Conservation (phyloP, 2,113 vertebrate genomes). For the Crotalus tigris region DNA sequence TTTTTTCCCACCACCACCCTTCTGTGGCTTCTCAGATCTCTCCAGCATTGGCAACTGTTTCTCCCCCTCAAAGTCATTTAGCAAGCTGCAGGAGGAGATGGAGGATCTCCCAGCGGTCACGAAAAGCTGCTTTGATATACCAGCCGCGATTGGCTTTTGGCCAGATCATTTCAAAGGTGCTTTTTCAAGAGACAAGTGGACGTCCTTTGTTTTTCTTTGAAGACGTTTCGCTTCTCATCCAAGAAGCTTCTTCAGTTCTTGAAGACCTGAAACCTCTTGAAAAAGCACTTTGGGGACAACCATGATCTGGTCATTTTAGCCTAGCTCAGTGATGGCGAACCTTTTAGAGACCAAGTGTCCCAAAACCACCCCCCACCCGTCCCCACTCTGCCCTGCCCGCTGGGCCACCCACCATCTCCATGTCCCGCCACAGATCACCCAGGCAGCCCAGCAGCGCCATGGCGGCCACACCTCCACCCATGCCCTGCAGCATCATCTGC, state of each 20-base stretch:
- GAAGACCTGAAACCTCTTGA: neutral
- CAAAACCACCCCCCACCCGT: no score
- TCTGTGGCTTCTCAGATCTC: constrained; percentile 41
- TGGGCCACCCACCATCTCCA: no score
- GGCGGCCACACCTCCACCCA: no score
- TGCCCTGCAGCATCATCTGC: no score
- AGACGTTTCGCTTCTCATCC: neutral
- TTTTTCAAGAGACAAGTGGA: neutral
- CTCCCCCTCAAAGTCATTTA: constrained; percentile 61
- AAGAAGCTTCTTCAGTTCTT: neutral
- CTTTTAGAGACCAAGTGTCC: no score
- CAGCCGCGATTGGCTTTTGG: constrained; percentile 42
- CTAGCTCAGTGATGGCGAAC: no score
- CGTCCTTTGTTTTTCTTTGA: neutral
- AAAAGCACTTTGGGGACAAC: neutral
- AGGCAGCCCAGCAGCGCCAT: no score
- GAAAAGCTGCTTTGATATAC: constrained; percentile 62
- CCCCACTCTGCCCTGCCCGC: no score
- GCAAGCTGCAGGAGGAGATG: constrained; percentile 43
- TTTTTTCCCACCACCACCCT: neutral
- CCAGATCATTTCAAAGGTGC: constrained; percentile 52
- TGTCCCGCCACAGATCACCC: no score
- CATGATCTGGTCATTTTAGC: neutral
- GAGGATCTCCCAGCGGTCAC: constrained; percentile 60
- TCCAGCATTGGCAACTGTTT: constrained; percentile 51